phyloP scores from a whole-genome alignment of 2,797 vertebrate species.

The Pelobates cultripes region DNA sequence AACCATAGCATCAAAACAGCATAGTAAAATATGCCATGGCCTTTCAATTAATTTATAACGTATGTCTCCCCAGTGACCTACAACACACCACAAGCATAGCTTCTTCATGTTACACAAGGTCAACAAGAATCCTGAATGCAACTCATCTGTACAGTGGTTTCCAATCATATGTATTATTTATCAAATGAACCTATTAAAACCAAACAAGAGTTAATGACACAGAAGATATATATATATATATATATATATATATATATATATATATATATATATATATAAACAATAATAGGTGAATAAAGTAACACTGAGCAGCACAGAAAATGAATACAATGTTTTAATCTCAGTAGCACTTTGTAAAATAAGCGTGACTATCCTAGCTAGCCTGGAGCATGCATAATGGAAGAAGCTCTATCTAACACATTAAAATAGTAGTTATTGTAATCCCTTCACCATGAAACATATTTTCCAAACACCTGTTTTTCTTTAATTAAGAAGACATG shows the following conservation, averaged over 20 bases:
- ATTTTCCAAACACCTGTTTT: not conserved
- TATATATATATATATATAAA: not conserved
- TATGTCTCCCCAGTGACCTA: slow-evolving; percentile 1
- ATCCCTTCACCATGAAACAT: not conserved
- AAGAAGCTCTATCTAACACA: not conserved
- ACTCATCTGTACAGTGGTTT: not conserved
- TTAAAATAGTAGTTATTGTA: not conserved
- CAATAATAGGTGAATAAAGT: not conserved
- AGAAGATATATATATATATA: too few species aligned
- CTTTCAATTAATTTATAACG: slow-evolving; percentile 12
- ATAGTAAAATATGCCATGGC: not conserved
- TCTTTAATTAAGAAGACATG: not conserved
- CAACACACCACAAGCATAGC: not conserved
- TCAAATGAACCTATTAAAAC: not conserved
- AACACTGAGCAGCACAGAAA: not conserved
- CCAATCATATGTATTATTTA: not conserved
- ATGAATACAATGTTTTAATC: not conserved
- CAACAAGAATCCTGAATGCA: not conserved
- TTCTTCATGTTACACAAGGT: slow-evolving; percentile 30
- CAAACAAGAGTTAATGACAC: not conserved
- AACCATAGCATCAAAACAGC: not conserved
- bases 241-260: too few species aligned
- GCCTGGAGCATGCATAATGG: not conserved
- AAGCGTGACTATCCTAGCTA: too few species aligned
- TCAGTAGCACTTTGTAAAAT: not conserved